Evolutionary conservation across 2,113 vertebrate species (phyloP).

Genomic region (Girardinichthys multiradiatus): DNA sequence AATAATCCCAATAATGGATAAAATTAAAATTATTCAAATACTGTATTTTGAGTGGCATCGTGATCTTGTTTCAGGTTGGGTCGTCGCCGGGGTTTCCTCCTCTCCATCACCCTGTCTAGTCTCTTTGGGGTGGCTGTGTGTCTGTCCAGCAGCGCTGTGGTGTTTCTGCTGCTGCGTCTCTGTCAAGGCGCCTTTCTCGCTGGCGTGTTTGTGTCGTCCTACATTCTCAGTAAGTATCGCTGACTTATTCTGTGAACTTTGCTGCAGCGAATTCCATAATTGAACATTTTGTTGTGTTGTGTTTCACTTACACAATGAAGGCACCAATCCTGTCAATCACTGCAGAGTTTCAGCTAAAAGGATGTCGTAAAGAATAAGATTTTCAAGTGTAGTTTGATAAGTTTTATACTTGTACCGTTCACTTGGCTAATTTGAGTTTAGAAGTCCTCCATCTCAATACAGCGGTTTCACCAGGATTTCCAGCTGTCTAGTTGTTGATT

Average conservation of each 20-base stretch:
- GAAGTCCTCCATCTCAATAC: conserved; percentile 7
- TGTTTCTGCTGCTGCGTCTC: conserved; percentile 80
- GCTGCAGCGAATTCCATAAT: too few relatives aligned
- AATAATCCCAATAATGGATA: background rate
- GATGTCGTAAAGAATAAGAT: conserved; percentile 17
- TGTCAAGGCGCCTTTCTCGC: conserved; percentile 81
- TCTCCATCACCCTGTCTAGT: conserved; percentile 79
- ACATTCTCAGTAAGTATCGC: conserved; percentile 79
- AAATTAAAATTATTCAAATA: background rate
- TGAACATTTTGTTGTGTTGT: too few relatives aligned
- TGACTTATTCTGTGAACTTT: background rate
- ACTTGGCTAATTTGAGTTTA: conserved; percentile 21
- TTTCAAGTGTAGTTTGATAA: conserved; percentile 15
- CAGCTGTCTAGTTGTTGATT: too few relatives aligned
- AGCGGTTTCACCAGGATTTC: conserved; percentile 13
- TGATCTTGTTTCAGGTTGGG: conserved; percentile 80
- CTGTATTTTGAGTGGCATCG: background rate
- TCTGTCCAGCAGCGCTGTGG: conserved; percentile 73
- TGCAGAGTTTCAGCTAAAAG: conserved; percentile 33
- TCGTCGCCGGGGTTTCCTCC: conserved; percentile 79
- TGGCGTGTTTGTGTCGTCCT: conserved; percentile 85
- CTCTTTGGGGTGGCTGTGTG: conserved; percentile 78
- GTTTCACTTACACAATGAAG: conserved; percentile 16
- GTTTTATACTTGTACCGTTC: conserved; percentile 2
- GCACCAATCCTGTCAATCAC: conserved; percentile 39